phyloP scores from a whole-genome alignment of 2,888 invertebrate genomes.

The Lasioglossum zephyrum region DNA sequence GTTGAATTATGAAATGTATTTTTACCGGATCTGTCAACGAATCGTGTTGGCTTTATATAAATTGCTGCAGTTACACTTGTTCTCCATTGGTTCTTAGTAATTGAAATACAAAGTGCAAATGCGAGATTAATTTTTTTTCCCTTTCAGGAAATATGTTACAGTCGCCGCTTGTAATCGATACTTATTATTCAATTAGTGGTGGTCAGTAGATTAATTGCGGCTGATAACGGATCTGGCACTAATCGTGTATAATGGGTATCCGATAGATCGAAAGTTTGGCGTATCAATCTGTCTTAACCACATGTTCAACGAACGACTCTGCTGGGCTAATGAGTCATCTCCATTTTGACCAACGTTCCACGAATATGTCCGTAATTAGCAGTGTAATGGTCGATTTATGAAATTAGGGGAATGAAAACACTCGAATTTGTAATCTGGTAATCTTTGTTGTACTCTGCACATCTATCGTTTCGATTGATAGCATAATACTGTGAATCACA shows the following conservation, averaged over 20 bases:
- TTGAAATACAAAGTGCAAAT: not conserved
- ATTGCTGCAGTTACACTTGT: not conserved
- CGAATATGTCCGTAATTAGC: conserved; percentile 28
- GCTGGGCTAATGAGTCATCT: conserved; percentile 54
- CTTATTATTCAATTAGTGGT: conserved; percentile 48
- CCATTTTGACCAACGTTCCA: conserved; percentile 30
- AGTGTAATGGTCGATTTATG: not conserved
- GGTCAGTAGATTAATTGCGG: conserved; percentile 57
- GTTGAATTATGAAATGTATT: not conserved
- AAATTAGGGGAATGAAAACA: not conserved
- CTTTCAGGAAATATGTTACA: not conserved
- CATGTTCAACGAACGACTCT: conserved; percentile 51
- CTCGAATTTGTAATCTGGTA: not conserved
- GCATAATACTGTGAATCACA: not conserved
- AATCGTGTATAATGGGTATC: conserved; percentile 65
- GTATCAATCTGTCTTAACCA: conserved; percentile 65
- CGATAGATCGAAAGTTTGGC: conserved; percentile 63
- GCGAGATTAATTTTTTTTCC: not conserved
- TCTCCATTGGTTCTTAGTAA: not conserved
- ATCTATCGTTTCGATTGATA: not conserved
- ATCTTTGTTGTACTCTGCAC: not conserved
- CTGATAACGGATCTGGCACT: conserved; percentile 49
- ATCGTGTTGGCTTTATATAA: not conserved
- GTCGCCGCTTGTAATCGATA: conserved; percentile 20
- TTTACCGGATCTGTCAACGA: no score